Base-by-base conservation (phyloP, 2,888 invertebrate species). In the Macropis europaea region DNA sequence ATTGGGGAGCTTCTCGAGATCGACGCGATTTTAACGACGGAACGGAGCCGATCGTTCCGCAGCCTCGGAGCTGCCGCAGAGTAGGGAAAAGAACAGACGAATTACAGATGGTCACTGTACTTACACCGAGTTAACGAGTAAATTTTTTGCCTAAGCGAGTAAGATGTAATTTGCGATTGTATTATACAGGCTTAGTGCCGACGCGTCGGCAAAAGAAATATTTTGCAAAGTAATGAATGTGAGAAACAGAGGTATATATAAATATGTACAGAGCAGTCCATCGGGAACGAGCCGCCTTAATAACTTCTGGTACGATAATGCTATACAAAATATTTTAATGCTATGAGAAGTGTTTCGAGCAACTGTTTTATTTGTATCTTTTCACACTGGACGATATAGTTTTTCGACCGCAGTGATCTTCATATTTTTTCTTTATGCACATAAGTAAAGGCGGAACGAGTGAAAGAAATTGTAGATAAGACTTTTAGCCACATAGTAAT, bases 201-300 rank as follows among this genome's bases (percentile, higher is more conserved):
- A 74, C 75, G 75, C 74, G 75, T 81, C 79, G 84, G 80, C 77
- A 76, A 83, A 82, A 81, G 77, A 85, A 81, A 84, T 85, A 85
- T 86, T 87, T 85, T 86, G 84, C 83, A 82, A 83, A 82, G 73
- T 84, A 81, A 84, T 78, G 74, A 85, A 82, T 81, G 84, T 83
- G 84, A 81, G 72, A 80, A 60, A 74, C 62, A 75, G 61, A 71
- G 59, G 73, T 68, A 77, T 72, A 79, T 76, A 68, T 67, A 73
- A 67, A 54, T 54, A 73, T 36, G 69, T 52, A 57, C 50, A 74
- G 48, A 71, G n/a, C n/a, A n/a, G n/a, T n/a, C n/a, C n/a, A n/a
- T n/a, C n/a, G n/a, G n/a, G n/a, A n/a, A n/a, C n/a, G n/a, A n/a
- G n/a, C n/a, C n/a, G n/a, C n/a, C n/a, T n/a, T n/a, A n/a, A n/a